phyloP scores from a whole-genome alignment of 2,797 vertebrate species.

The Stomatorhinus walkeri region DNA sequence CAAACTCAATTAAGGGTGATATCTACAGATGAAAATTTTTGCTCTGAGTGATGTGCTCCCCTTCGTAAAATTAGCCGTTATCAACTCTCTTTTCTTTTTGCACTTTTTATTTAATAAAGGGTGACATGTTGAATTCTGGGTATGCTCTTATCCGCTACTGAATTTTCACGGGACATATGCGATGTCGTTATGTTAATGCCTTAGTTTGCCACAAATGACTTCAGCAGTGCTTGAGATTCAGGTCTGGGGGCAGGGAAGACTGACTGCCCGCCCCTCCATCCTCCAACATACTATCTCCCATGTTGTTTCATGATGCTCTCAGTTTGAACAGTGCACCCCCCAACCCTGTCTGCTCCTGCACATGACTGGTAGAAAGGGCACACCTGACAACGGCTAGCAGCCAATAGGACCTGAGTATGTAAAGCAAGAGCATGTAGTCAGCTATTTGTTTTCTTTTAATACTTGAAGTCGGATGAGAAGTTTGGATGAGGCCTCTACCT shows the following conservation, averaged over 20 bases:
- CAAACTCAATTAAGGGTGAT: constrained; percentile 32
- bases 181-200: neutral
- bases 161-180: neutral
- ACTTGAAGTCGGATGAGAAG: neutral
- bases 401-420: neutral
- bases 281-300: neutral
- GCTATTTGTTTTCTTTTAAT: neutral
- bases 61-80: constrained; percentile 26
- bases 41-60: constrained; percentile 17
- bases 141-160: neutral
- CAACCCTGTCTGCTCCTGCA: neutral
- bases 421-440: neutral
- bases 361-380: neutral
- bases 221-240: neutral
- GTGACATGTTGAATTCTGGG: neutral
- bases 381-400: neutral
- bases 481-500: neutral
- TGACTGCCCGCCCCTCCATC: neutral
- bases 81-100: constrained; percentile 20
- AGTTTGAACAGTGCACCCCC: neutral
- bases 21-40: constrained; percentile 30
- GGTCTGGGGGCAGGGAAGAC: neutral
- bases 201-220: constrained; percentile 9
- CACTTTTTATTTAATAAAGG: constrained; percentile 24
- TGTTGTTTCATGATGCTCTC: neutral